Percentiles rank a stretch among this genome's conserved stretches.
Conservation (phyloP, 2,113 vertebrate species). For the Bagarius yarrelli region DNA sequence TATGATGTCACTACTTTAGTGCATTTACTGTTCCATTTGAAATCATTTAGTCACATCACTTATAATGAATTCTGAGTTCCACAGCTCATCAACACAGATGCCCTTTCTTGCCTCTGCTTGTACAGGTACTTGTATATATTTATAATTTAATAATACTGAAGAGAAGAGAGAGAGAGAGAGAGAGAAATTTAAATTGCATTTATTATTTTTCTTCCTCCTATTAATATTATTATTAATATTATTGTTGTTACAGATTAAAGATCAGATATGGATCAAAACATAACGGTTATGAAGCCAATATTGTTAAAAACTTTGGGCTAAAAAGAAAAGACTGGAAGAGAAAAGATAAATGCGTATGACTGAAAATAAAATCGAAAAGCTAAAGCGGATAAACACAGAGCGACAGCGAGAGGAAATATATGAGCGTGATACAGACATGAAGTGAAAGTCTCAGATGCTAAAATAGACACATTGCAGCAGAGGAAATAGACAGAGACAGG, state of each 20-base stretch:
- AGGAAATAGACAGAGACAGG: slow-evolving; percentile 37
- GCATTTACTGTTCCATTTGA: not conserved
- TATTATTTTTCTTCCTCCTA: not conserved
- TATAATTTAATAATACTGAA: not conserved
- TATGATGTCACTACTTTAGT: not conserved
- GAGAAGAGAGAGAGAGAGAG: slow-evolving; percentile 39
- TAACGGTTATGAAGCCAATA: not conserved
- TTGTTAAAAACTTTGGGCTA: not conserved
- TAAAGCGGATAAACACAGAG: slow-evolving; percentile 29
- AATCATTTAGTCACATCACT: not conserved
- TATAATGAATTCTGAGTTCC: not conserved
- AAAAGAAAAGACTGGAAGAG: slow-evolving; percentile 27
- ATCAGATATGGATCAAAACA: not conserved
- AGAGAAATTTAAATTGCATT: not conserved
- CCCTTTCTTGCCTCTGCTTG: not conserved
- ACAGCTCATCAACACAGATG: slow-evolving; percentile 14
- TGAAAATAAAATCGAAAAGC: not conserved
- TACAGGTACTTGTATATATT: not conserved
- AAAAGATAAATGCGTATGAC: slow-evolving; percentile 2
- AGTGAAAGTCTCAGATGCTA: slow-evolving; percentile 42
- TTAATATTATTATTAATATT: not conserved
- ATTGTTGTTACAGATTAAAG: not conserved
- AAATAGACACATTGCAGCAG: slow-evolving; percentile 34
- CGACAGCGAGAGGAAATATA: slow-evolving; percentile 20
- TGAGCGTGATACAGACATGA: slow-evolving; percentile 52